Percentiles rank a stretch among this genome's conserved stretches.
These are phyloP conservation scores for Pristionchus exspectatus DNA, from an alignment of 2,888 invertebrate genomes.

Conservation along the genomic window DNA sequence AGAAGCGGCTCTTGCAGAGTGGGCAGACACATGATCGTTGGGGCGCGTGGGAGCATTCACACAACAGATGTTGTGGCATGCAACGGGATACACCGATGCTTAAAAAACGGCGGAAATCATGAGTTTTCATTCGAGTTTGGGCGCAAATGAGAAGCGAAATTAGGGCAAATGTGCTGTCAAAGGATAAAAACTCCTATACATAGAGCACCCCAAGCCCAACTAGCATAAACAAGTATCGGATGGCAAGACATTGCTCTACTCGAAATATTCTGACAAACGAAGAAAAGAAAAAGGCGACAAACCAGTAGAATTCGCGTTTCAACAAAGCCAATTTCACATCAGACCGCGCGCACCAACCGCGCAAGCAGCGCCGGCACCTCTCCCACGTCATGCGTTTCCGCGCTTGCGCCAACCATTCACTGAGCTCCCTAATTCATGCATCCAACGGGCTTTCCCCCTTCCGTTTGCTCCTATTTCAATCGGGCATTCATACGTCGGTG, in stretches of 20 bases:
- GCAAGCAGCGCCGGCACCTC: neutral
- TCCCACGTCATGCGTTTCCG: neutral
- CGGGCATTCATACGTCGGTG: neutral
- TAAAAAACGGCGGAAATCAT: neutral
- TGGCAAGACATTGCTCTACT: neutral
- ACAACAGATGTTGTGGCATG: neutral
- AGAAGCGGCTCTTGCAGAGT: neutral
- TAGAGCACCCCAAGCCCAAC: neutral
- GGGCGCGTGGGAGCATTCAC: neutral
- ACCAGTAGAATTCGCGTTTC: neutral
- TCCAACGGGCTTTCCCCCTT: neutral
- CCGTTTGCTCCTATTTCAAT: neutral
- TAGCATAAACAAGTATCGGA: neutral
- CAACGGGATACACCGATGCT: neutral
- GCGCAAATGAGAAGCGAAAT: neutral
- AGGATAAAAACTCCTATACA: neutral
- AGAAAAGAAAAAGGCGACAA: neutral
- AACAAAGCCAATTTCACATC: neutral
- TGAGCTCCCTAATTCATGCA: conserved; percentile 37
- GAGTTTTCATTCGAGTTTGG: neutral
- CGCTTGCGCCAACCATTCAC: neutral
- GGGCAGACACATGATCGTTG: neutral
- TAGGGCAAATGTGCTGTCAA: neutral
- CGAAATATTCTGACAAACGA: neutral
- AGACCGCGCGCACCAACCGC: neutral